Evolutionary conservation across 37 sponge, comb jelly and placozoan genomes (phyloP), one percentile per base, ranked within the genome.

Genomic region (Aphrocallistes beatrix): DNA sequence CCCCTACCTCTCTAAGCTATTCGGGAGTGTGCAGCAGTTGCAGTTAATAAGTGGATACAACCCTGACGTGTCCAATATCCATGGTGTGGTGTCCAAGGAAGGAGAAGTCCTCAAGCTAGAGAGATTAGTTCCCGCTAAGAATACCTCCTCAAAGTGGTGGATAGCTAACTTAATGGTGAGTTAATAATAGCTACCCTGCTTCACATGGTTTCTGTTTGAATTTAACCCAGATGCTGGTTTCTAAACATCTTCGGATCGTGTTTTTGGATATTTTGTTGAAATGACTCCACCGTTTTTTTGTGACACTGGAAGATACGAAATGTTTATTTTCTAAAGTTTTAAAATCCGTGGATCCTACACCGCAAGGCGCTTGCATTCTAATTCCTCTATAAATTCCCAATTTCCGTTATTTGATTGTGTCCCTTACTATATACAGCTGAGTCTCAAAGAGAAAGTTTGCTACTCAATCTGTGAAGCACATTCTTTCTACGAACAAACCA

Each of bases 31-130:
- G 37, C 87, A 88, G 88, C 50, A 82, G 36, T 81, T 93, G 37
- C 85, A 88, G 69, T 48, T 91, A 3, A 30, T 60, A 6, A 37
- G 69, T 32, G 85, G 81, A 39, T 84, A 87, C 25, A 38, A 40
- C 0, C 51, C 86, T 0, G 39, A 34, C n/a, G 39, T 90, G 32
- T 51, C 90, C 32, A 81, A 82, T 42, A 85, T 89, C 36, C 37
- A 82, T n/a, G 88, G 86, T 1, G 75, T 93, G 81, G 82, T 93
- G 39, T 93, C 94, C 23, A 81, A 83, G 23, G 94, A 93, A 69
- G 91, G 87, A 6, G 94, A 93, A 81, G 88, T 38, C 34, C 36
- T 93, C 23, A 47, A 90, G 47, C 87, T 93, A 0, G 30, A 36
- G 37, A 86, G 83, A 88, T 91, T 83, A 82, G 88, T 30, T n/a